Evolutionary conservation across 2,797 vertebrate species (phyloP).

Genomic region (Fundulus diaphanus): DNA sequence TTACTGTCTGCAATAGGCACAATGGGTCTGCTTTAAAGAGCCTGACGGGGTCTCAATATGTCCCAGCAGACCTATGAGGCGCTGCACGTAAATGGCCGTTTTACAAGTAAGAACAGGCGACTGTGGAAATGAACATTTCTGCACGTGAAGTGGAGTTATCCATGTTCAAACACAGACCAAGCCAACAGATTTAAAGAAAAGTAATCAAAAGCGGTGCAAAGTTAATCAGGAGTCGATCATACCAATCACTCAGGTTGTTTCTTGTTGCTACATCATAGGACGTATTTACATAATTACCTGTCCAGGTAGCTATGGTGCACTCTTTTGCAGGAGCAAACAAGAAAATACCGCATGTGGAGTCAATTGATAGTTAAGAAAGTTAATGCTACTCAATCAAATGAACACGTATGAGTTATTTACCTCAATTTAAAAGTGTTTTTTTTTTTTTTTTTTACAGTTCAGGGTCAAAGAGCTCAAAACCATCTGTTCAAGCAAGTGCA

Average conservation of each 20-base stretch:
- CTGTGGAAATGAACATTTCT: not conserved
- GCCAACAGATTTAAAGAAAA: not conserved
- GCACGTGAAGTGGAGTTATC: not conserved
- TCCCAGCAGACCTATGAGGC: not conserved
- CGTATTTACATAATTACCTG: not conserved
- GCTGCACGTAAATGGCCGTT: not conserved
- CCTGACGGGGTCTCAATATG: not conserved
- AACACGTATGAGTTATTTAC: not conserved
- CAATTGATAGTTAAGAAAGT: not conserved
- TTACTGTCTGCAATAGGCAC: not conserved
- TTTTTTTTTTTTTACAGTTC: not conserved
- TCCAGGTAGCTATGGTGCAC: not conserved
- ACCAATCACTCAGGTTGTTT: not conserved
- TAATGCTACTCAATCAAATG: not conserved
- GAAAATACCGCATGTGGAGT: not conserved
- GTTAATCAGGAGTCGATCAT: not conserved
- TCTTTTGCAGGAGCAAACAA: not conserved
- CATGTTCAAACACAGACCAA: not conserved
- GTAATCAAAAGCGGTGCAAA: not conserved
- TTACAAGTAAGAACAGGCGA: not conserved
- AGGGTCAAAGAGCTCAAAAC: not conserved
- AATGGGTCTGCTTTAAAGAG: not conserved
- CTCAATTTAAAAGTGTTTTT: not conserved
- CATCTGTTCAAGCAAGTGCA: not conserved
- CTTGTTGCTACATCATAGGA: not conserved